A percentile compares a stretch with the other conserved stretches of the same genome.
Conservation (phyloP, 23 tunicate genomes). For the Ciona savignyi region DNA sequence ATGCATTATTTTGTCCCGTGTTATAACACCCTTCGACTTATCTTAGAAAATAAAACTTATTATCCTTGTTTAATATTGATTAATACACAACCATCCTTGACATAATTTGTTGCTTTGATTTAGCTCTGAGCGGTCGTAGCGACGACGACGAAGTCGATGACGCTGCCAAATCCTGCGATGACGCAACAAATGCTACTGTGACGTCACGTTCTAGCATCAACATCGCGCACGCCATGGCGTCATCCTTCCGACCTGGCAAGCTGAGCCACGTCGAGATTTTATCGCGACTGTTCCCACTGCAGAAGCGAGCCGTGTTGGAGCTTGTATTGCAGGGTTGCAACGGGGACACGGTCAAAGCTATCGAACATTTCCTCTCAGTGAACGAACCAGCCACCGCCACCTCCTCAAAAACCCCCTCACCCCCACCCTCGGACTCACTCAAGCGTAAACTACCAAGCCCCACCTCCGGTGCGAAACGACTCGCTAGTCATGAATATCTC, state of each 20-base stretch:
- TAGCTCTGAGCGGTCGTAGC: not conserved
- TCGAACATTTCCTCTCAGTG: slow-evolving; percentile 80
- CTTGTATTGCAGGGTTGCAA: slow-evolving; percentile 94
- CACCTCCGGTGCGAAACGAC: not conserved
- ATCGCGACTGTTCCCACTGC: slow-evolving; percentile 47
- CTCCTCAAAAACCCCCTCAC: not conserved
- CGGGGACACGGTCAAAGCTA: slow-evolving; percentile 77
- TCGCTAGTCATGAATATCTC: not conserved
- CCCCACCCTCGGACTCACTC: not conserved
- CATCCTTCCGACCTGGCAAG: slow-evolving; percentile 82
- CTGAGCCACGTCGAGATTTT: slow-evolving; percentile 57
- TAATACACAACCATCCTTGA: too few species aligned
- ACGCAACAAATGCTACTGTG: not conserved
- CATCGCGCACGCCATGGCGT: slow-evolving; percentile 42
- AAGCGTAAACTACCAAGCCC: not conserved
- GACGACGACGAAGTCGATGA: not conserved
- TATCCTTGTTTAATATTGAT: too few species aligned
- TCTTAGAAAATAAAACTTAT: too few species aligned
- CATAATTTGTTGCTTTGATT: too few species aligned
- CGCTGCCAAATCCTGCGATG: not conserved
- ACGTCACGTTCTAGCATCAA: not conserved
- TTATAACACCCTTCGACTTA: too few species aligned
- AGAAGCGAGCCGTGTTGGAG: slow-evolving; percentile 68
- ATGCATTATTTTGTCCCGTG: too few species aligned
- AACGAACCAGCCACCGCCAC: slow-evolving; percentile 19